phyloP scores from a whole-genome alignment of 2,113 vertebrate genomes.

The Scalopus aquaticus region DNA sequence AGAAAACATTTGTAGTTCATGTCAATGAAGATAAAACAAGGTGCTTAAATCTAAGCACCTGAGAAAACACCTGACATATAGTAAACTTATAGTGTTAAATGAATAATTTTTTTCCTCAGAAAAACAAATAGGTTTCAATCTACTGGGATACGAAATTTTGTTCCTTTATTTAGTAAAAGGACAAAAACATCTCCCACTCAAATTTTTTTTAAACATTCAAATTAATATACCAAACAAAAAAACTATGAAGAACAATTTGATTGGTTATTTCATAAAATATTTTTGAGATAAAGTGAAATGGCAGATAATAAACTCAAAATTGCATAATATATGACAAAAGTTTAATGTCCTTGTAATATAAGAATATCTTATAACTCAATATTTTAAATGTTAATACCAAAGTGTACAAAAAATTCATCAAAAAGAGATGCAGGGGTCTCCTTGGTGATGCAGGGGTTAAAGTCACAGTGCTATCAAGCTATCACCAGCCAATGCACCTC shows the following conservation, averaged over 20 bases:
- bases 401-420: not conserved
- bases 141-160: not conserved
- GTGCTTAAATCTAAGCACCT: too few relatives aligned
- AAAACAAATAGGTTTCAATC: not conserved
- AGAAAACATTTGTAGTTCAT: not conserved
- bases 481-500: too few relatives aligned
- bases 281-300: slow-evolving; percentile 8
- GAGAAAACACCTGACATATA: not conserved
- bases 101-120: not conserved
- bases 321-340: not conserved
- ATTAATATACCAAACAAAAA: not conserved
- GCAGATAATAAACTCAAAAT: not conserved
- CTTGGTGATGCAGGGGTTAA: too few relatives aligned
- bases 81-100: not conserved
- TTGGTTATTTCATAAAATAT: slow-evolving; percentile 3
- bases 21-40: not conserved
- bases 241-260: not conserved
- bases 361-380: not conserved
- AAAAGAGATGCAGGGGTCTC: not conserved
- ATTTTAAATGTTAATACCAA: not conserved
- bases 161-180: not conserved
- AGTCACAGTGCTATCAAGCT: too few relatives aligned
- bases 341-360: not conserved
- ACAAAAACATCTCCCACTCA: not conserved
- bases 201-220: not conserved